These are phyloP conservation scores for Venusia cambrica DNA, from an alignment of 2,888 invertebrate species.

Conservation along the genomic window DNA sequence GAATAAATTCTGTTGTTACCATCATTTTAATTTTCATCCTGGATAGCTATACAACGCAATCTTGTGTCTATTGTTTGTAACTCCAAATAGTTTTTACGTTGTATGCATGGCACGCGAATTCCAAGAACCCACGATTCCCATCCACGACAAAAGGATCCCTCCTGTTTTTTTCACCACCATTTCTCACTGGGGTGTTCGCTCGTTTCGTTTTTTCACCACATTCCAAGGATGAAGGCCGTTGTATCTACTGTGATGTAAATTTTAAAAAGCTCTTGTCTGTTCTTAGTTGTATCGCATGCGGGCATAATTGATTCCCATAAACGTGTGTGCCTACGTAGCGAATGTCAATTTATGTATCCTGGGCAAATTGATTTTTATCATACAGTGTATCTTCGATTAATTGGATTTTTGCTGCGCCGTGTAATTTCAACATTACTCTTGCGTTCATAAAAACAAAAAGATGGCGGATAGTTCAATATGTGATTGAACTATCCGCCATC, in stretches of 20 bases:
- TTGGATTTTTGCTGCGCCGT: slow-evolving; percentile 22
- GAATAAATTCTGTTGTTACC: no score
- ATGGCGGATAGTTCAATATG: slow-evolving; percentile 1
- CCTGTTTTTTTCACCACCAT: slow-evolving; percentile 50
- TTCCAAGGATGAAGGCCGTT: slow-evolving; percentile 66
- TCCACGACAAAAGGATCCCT: slow-evolving; percentile 56
- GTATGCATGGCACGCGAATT: slow-evolving; percentile 75
- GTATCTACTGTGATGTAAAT: slow-evolving; percentile 27
- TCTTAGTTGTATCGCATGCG: no score
- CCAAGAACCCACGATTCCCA: slow-evolving; percentile 72
- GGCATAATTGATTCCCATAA: slow-evolving; percentile 22
- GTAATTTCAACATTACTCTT: slow-evolving; percentile 17
- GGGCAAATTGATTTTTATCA: slow-evolving; percentile 21
- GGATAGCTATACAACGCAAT: slow-evolving; percentile 37
- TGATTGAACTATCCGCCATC: neutral
- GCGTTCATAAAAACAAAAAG: neutral
- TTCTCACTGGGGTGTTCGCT: slow-evolving; percentile 68
- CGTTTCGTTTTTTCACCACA: slow-evolving; percentile 53
- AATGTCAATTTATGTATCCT: slow-evolving; percentile 23
- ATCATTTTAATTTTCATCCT: no score
- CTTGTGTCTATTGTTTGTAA: slow-evolving; percentile 47
- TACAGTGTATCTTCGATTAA: slow-evolving; percentile 23
- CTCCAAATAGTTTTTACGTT: slow-evolving; percentile 46
- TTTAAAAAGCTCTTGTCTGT: no score
- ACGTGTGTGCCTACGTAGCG: slow-evolving; percentile 13